Percentiles rank a stretch among this genome's conserved stretches.
phyloP scores from a whole-genome alignment of 2,888 invertebrate genomes.

The Thera britannica region DNA sequence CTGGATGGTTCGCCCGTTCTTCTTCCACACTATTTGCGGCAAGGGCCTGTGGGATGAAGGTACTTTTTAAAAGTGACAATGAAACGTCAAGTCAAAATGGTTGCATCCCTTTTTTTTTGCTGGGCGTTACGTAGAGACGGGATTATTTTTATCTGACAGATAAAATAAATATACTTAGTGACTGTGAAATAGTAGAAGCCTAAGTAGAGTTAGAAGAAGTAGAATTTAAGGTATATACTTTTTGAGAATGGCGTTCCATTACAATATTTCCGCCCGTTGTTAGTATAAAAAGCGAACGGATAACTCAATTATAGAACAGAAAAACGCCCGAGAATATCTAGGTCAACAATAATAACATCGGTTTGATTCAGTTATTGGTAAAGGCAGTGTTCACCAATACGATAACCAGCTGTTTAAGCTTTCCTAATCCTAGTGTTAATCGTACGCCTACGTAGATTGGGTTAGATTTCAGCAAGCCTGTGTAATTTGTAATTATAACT shows the following conservation, averaged over 20 bases:
- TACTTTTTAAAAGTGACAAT: not conserved
- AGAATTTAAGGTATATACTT: too few species aligned
- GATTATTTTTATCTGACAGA: too few species aligned
- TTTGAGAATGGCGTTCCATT: too few species aligned
- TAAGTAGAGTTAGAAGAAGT: too few species aligned
- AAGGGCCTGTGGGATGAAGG: constrained; percentile 87
- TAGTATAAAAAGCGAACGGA: not conserved
- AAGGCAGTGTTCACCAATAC: constrained; percentile 1
- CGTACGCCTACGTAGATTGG: not conserved
- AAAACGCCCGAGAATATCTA: constrained; percentile 8
- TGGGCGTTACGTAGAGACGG: too few species aligned
- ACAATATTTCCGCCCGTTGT: not conserved
- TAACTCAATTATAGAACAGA: not conserved
- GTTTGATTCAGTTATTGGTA: constrained; percentile 10
- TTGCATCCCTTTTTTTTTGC: too few species aligned
- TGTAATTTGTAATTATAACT: not conserved
- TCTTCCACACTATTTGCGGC: constrained; percentile 97
- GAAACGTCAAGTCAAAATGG: too few species aligned
- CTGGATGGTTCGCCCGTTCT: constrained; percentile 89
- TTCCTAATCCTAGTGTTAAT: not conserved
- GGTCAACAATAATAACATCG: constrained; percentile 23
- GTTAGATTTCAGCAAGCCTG: not conserved
- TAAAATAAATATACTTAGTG: too few species aligned
- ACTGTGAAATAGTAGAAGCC: too few species aligned
- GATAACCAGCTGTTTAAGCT: not conserved